These are phyloP conservation scores for Rhynchophorus ferrugineus DNA, from an alignment of 1,140 invertebrate genomes.

Conservation along the genomic window DNA sequence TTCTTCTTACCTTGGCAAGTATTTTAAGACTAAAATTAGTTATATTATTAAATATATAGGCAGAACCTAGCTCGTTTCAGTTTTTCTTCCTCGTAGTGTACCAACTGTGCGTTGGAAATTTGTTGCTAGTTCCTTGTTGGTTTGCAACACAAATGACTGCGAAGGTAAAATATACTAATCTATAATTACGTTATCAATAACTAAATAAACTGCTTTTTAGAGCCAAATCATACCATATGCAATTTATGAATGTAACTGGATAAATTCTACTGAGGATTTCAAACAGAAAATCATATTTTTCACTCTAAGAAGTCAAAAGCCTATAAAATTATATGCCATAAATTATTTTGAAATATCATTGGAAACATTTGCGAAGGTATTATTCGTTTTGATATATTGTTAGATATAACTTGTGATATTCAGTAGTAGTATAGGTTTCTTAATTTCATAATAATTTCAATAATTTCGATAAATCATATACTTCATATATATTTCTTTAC, in stretches of 20 bases:
- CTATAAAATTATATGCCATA: constrained; percentile 6
- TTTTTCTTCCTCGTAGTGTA: constrained; percentile 1
- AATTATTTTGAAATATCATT: constrained; percentile 11
- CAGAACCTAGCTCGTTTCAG: constrained; percentile 1
- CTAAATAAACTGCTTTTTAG: constrained; percentile 1
- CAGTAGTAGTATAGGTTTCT: too few relatives aligned
- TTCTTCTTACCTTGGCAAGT: constrained; percentile 14
- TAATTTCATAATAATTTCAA: too few relatives aligned
- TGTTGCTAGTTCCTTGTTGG: constrained; percentile 1
- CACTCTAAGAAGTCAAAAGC: constrained; percentile 3
- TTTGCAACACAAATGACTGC: constrained; percentile 2
- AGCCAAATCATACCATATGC: constrained; percentile 9
- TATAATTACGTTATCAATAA: neutral
- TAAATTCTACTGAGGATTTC: constrained; percentile 1
- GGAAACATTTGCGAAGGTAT: neutral
- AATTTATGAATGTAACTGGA: constrained; percentile 4
- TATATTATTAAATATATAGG: neutral
- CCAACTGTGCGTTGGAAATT: neutral
- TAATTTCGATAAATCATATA: too few relatives aligned
- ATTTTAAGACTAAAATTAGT: constrained; percentile 3
- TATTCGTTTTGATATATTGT: too few relatives aligned
- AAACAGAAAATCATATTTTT: constrained; percentile 10
- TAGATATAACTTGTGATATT: too few relatives aligned
- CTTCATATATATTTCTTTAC: too few relatives aligned
- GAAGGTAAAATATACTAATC: neutral